Base-by-base conservation (phyloP, 2,113 vertebrate genomes). In the Gasterosteus nipponicus region DNA sequence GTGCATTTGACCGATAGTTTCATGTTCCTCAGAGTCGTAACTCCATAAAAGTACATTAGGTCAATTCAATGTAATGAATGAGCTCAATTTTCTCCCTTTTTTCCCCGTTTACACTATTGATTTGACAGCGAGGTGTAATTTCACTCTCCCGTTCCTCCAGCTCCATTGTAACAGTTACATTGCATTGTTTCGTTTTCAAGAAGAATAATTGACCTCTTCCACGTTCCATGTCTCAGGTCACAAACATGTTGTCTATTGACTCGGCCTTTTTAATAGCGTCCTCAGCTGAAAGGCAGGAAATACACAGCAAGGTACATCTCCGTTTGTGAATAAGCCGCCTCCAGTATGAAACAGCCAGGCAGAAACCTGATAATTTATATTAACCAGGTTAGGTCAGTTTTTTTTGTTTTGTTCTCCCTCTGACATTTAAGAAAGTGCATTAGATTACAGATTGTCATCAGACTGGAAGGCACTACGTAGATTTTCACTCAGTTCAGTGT, bases 61-160 rank as follows among this genome's bases (percentile, higher is more conserved):
- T 78, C 78, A 81, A 78, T 85, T 61, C 73, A 71, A 75, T 58
- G 39, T 68, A 85, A 81, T 73, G 71, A 87, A 86, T 75, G 39
- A 80, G 49, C 74, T 78, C 69, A 29, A 11, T 54, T 41, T 67
- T 83, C 35, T 68, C 19, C 69, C 51, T 35, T 39, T 7, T 5
- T 35, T 88, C 68, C 18, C 38, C n/a, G 46, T 75, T 46, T 78
- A 39, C 57, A 8, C 61, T 75, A 85, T 86, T 81, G 79, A 80
- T 89, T 83, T 9, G 29, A 82, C 65, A 14, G 54, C 29, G 15
- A 59, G 64, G 58, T 77, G 78, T 69, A 75, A 77, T 82, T 63
- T 74, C 44, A 18, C 60, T 29, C 60, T 29, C 66, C 75, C 35
- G 5, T 86, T 87, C 76, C 73, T 72, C 82, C 75, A 10, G 10